These are phyloP conservation scores for Callosobruchus maculatus DNA, from an alignment of 2,888 invertebrate genomes.

Conservation along the genomic window DNA sequence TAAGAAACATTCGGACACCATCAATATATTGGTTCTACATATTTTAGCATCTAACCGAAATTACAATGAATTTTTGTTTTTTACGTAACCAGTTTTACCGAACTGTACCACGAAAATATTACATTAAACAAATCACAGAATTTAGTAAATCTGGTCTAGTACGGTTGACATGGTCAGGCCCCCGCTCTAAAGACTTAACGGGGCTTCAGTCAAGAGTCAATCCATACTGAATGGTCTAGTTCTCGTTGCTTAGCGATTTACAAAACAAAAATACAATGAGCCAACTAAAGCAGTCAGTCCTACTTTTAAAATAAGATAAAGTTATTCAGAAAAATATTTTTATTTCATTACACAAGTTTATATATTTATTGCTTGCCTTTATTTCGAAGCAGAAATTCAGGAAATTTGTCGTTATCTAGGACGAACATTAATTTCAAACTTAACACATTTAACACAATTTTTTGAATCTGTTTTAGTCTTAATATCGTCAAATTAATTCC, in stretches of 20 bases:
- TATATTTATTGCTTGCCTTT: too few species aligned
- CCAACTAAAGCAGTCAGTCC: too few species aligned
- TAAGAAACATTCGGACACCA: conserved; percentile 43
- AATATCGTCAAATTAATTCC: too few species aligned
- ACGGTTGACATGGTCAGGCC: conserved; percentile 31
- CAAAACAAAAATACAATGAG: too few species aligned
- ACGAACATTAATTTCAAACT: too few species aligned
- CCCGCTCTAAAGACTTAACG: neutral
- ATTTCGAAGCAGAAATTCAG: too few species aligned
- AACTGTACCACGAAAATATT: neutral
- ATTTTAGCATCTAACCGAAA: conserved; percentile 11
- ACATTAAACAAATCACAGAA: neutral
- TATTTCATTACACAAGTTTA: too few species aligned
- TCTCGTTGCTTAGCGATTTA: neutral
- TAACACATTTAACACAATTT: too few species aligned
- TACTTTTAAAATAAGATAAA: too few species aligned
- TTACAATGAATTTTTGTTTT: conserved; percentile 1
- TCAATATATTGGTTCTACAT: conserved; percentile 43
- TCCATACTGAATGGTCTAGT: neutral
- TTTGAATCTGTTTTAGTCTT: too few species aligned
- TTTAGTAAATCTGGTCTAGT: neutral
- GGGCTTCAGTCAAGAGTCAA: neutral
- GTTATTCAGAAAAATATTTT: too few species aligned
- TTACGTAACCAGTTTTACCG: neutral
- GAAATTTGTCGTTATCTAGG: too few species aligned